Evolutionary conservation across 2,797 vertebrate genomes (phyloP).

Genomic region (Mallotus villosus): DNA sequence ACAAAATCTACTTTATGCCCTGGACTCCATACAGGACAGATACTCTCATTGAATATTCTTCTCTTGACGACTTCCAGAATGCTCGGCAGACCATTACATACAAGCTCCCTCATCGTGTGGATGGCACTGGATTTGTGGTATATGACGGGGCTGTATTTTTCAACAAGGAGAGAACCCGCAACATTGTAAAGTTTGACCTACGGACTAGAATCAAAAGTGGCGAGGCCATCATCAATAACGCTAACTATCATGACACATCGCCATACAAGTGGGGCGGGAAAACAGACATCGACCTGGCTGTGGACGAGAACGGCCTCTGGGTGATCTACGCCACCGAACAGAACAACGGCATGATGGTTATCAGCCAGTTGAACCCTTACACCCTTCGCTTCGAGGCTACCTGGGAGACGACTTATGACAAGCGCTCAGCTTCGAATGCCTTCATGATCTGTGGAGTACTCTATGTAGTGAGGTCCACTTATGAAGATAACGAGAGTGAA

Average conservation of each 20-base stretch:
- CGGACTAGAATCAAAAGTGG: constrained; percentile 99
- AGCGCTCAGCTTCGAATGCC: constrained; percentile 97
- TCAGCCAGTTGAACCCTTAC: constrained; percentile 98
- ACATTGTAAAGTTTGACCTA: constrained; percentile 98
- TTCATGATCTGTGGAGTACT: constrained; percentile 99
- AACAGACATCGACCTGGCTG: constrained; percentile 96
- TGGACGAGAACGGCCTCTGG: constrained; percentile 98
- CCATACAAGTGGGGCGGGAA: constrained; percentile 98
- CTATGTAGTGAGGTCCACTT: constrained; percentile 95
- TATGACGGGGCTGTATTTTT: constrained; percentile 99
- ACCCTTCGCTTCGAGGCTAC: constrained; percentile 97
- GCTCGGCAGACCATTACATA: constrained; percentile 94
- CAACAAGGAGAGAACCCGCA: constrained; percentile 98
- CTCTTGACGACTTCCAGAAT: constrained; percentile 94
- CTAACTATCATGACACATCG: constrained; percentile 98
- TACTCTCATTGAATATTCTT: constrained; percentile 95
- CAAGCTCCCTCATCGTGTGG: constrained; percentile 96
- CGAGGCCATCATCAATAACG: constrained; percentile 98
- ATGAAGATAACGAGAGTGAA: constrained; percentile 98
- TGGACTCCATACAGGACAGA: constrained; percentile 99
- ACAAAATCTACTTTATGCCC: constrained; percentile 99
- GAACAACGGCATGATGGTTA: constrained; percentile 98
- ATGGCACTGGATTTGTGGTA: constrained; percentile 97
- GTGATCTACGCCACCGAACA: constrained; percentile 98
- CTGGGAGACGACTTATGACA: constrained; percentile 95